phyloP scores from a whole-genome alignment of 1,140 invertebrate species.

The Meloidogyne exigua region DNA sequence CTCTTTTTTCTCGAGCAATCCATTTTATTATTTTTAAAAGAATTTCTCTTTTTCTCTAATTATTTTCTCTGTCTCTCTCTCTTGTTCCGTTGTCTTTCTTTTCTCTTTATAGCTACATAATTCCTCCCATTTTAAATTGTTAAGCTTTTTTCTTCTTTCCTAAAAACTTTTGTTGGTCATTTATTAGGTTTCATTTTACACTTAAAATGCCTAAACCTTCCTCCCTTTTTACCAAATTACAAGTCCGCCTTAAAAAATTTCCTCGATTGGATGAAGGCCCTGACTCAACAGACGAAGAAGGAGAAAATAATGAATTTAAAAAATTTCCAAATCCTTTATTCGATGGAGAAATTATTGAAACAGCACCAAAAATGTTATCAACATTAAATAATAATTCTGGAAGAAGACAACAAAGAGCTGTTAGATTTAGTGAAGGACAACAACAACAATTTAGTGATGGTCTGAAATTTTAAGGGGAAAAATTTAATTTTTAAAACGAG shows the following conservation, averaged over 20 bases:
- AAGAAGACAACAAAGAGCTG: not conserved
- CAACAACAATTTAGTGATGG: not conserved
- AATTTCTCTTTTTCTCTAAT: not conserved
- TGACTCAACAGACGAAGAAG: constrained; percentile 28
- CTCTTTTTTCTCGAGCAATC: not conserved
- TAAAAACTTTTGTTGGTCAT: not conserved
- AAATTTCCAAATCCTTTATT: not conserved
- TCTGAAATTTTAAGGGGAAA: not conserved
- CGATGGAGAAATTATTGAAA: constrained; percentile 28
- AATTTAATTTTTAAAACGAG: not conserved
- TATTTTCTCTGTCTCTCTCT: not conserved
- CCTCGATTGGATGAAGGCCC: constrained; percentile 8
- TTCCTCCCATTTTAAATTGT: not conserved
- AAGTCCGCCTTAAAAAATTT: constrained; percentile 32
- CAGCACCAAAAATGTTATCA: constrained; percentile 4
- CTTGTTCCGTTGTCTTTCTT: not conserved
- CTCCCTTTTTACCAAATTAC: constrained; percentile 41
- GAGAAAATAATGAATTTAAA: constrained; percentile 4
- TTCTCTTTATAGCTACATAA: not conserved
- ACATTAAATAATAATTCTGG: constrained; percentile 5
- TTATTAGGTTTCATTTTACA: constrained; percentile 11
- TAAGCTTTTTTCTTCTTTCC: not conserved
- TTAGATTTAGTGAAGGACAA: constrained; percentile 21
- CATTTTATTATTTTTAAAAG: not conserved
- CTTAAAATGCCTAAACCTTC: constrained; percentile 37